Evolutionary conservation across 2,888 invertebrate species (phyloP).

Genomic region (Rhopalosiphum nymphaeae): DNA sequence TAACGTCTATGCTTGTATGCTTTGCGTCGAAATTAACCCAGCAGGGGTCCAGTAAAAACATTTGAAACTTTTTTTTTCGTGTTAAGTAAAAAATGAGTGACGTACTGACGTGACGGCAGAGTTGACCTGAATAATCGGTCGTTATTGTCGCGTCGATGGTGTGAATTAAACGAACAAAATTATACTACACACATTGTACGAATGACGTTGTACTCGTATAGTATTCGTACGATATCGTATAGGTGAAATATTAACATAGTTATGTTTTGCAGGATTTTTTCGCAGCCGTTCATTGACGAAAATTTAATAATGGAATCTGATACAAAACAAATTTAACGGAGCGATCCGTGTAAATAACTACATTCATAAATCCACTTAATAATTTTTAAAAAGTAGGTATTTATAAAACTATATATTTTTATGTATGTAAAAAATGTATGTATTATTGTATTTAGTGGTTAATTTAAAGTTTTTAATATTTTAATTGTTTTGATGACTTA

Average conservation of each 20-base stretch:
- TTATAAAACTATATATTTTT: neutral
- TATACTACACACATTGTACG: too few relatives aligned
- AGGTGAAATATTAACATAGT: neutral
- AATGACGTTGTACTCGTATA: neutral
- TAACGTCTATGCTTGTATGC: neutral
- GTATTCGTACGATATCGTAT: neutral
- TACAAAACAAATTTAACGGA: neutral
- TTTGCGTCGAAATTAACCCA: neutral
- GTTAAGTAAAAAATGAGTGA: neutral
- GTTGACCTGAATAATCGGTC: neutral
- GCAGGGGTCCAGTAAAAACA: neutral
- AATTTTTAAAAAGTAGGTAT: neutral
- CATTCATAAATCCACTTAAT: neutral
- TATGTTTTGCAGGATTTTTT: neutral
- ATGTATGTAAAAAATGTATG: neutral
- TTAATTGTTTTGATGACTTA: neutral
- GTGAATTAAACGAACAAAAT: neutral
- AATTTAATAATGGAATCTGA: neutral
- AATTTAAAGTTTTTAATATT: neutral
- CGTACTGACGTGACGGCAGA: neutral
- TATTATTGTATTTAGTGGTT: neutral
- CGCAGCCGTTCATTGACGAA: neutral
- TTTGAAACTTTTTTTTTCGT: neutral
- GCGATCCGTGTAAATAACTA: neutral
- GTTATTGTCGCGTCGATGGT: neutral